Conservation (phyloP, 2,113 vertebrate genomes). For the Australoheros scitulus region DNA sequence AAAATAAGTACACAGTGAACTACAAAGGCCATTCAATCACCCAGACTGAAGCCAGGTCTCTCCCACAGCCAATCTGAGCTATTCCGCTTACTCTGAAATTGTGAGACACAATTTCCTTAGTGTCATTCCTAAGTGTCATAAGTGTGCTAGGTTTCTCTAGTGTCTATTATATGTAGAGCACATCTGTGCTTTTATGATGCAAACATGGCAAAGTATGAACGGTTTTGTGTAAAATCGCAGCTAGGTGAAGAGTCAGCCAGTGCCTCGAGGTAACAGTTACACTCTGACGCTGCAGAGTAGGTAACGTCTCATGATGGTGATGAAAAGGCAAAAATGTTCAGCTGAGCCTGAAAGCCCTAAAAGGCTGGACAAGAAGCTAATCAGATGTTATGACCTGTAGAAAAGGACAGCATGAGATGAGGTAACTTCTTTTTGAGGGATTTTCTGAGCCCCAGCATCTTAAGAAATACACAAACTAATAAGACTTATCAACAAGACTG, state of each 20-base stretch:
- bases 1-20: constrained; percentile 17
- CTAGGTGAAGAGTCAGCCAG: neutral
- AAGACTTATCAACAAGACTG: neutral
- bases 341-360: constrained; percentile 5
- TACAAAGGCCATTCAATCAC: constrained; percentile 16
- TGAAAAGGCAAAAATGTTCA: constrained; percentile 37
- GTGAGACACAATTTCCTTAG: neutral
- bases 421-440: neutral
- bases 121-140: neutral
- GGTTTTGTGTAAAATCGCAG: neutral
- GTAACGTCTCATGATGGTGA: constrained; percentile 31
- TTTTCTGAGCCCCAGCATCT: neutral
- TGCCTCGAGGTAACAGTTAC: constrained; percentile 17
- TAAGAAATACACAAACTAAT: neutral
- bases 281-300: neutral
- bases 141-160: neutral
- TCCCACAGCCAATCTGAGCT: neutral
- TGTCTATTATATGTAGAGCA: neutral
- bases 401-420: neutral
- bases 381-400: neutral
- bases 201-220: neutral
- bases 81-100: neutral
- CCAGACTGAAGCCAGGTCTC: neutral
- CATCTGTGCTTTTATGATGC: neutral
- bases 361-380: neutral